Evolutionary conservation across 2,888 invertebrate species (phyloP).

Genomic region (Carpatolechia fugitivella): DNA sequence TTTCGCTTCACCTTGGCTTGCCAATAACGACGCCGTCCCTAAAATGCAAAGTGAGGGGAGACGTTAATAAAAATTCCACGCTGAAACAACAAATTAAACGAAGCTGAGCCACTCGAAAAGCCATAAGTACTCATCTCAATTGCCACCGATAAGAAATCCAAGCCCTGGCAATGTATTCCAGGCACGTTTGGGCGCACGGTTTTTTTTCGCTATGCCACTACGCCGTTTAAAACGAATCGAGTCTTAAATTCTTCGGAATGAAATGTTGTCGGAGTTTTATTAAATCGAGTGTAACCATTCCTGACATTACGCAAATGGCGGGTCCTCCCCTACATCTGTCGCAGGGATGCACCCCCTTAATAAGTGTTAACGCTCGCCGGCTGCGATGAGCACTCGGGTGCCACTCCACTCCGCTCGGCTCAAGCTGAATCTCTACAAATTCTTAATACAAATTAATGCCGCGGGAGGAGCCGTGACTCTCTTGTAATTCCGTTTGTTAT

Average conservation of each 20-base stretch:
- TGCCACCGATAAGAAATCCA: slow-evolving; percentile 79
- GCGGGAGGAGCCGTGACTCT: slow-evolving; percentile 59
- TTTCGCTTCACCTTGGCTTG: slow-evolving; percentile 53
- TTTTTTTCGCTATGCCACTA: slow-evolving; percentile 73
- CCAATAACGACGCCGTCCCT: slow-evolving; percentile 49
- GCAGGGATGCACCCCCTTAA: slow-evolving; percentile 79
- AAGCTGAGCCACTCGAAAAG: slow-evolving; percentile 79
- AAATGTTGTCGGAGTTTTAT: slow-evolving; percentile 78
- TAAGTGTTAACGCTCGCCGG: slow-evolving; percentile 78
- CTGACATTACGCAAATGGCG: slow-evolving; percentile 78
- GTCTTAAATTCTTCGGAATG: slow-evolving; percentile 78
- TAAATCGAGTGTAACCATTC: slow-evolving; percentile 80
- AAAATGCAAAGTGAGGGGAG: slow-evolving; percentile 73
- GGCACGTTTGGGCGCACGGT: slow-evolving; percentile 77
- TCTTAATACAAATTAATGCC: slow-evolving; percentile 79
- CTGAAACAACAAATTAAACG: slow-evolving; percentile 80
- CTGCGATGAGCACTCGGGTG: slow-evolving; percentile 69
- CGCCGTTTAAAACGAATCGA: slow-evolving; percentile 77
- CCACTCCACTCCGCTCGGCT: slow-evolving; percentile 46
- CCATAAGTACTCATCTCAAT: slow-evolving; percentile 80
- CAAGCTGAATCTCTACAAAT: slow-evolving; percentile 78
- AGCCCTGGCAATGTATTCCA: slow-evolving; percentile 75
- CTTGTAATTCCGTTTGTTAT: slow-evolving; percentile 71
- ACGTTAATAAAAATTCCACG: slow-evolving; percentile 78
- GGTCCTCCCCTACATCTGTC: slow-evolving; percentile 78